Percentiles rank a stretch among this genome's conserved stretches.
Evolutionary conservation across 1,140 invertebrate genomes (phyloP).

Genomic region (Sinonovacula constricta): DNA sequence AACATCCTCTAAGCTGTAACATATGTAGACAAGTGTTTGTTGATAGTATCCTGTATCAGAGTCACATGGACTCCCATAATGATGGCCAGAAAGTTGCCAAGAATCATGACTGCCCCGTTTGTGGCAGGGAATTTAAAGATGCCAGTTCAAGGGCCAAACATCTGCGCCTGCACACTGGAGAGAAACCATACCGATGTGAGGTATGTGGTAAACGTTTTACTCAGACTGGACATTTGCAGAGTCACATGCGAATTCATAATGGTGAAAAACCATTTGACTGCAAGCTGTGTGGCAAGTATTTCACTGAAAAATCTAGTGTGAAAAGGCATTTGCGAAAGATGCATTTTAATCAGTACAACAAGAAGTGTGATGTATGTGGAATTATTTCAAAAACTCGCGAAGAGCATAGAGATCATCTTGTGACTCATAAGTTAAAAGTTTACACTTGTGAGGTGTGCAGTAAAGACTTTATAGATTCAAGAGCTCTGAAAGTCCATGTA

Average conservation of each 20-base stretch:
- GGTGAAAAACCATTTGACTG: slow-evolving; percentile 79
- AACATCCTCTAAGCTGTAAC: slow-evolving; percentile 47
- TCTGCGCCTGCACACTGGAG: slow-evolving; percentile 85
- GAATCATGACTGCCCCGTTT: slow-evolving; percentile 49
- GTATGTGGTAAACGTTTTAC: slow-evolving; percentile 94
- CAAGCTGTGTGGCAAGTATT: slow-evolving; percentile 87
- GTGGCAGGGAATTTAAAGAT: slow-evolving; percentile 46
- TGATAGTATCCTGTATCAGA: slow-evolving; percentile 24
- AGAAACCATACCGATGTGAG: slow-evolving; percentile 92
- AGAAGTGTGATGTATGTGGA: slow-evolving; percentile 43
- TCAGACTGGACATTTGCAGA: slow-evolving; percentile 94
- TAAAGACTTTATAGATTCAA: slow-evolving; percentile 47
- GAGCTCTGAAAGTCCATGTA: slow-evolving; percentile 40
- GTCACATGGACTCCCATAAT: slow-evolving; percentile 36
- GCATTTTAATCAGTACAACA: slow-evolving; percentile 51
- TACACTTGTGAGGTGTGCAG: slow-evolving; percentile 46
- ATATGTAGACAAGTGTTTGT: slow-evolving; percentile 40
- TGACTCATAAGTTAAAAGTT: slow-evolving; percentile 38
- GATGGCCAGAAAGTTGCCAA: slow-evolving; percentile 25
- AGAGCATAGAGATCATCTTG: slow-evolving; percentile 42
- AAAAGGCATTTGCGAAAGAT: slow-evolving; percentile 50
- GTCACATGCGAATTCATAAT: slow-evolving; percentile 85
- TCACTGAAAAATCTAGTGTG: slow-evolving; percentile 48
- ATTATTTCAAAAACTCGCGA: slow-evolving; percentile 46
- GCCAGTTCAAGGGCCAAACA: slow-evolving; percentile 55